Evolutionary conservation across 2,113 vertebrate genomes (phyloP).

Genomic region (Acanthisitta chloris): DNA sequence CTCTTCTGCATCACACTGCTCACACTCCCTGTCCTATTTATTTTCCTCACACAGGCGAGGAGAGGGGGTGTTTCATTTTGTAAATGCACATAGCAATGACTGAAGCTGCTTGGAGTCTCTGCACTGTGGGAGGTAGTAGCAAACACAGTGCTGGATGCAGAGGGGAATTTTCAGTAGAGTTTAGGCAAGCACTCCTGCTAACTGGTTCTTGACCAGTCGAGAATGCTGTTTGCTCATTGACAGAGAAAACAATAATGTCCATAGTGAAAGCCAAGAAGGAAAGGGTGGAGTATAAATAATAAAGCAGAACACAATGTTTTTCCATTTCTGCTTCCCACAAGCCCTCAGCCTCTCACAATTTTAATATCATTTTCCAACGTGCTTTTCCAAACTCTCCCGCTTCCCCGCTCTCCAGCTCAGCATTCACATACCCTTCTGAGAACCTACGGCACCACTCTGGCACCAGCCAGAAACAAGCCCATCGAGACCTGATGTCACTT

Average conservation of each 20-base stretch:
- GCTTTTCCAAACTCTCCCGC: constrained; percentile 1
- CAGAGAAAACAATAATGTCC: constrained; percentile 36
- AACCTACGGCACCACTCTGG: neutral
- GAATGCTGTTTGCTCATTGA: neutral
- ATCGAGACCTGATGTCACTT: neutral
- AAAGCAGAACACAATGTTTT: constrained; percentile 46
- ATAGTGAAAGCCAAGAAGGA: constrained; percentile 31
- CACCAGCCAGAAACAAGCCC: neutral
- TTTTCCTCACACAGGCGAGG: accelerated
- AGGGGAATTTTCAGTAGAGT: neutral
- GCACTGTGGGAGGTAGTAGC: neutral
- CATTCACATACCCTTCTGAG: neutral
- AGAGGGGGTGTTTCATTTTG: neutral
- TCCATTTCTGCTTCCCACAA: constrained; percentile 53
- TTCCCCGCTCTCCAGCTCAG: neutral
- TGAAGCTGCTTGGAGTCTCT: neutral
- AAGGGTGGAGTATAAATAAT: constrained; percentile 55
- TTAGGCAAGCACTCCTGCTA: neutral
- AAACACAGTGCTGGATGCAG: neutral
- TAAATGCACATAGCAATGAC: neutral
- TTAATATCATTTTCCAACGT: constrained; percentile 11
- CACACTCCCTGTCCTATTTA: constrained; percentile 34
- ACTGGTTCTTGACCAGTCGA: neutral
- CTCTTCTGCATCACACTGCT: neutral
- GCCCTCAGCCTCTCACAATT: neutral